Base-by-base conservation (phyloP, 2,797 vertebrate species). In the Lycodopsis pacificus region DNA sequence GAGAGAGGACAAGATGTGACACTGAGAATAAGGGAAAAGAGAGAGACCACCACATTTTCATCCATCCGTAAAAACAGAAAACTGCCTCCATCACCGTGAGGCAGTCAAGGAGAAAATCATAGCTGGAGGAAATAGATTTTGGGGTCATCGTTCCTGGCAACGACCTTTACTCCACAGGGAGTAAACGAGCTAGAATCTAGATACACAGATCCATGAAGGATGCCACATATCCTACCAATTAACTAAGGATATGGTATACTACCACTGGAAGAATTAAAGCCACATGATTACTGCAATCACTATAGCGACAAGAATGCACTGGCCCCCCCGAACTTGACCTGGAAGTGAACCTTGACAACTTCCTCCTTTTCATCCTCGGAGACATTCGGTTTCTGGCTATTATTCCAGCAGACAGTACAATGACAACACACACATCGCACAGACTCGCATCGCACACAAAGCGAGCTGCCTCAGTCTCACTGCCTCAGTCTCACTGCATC, bases 61-160 rank as follows among this genome's bases (percentile, higher is more conserved):
- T 20, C 61, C 90, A 93, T 84, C 93, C 88, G 81, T 92, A 95
- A 96, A 95, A 87, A 89, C 87, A 89, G 91, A 83, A 94, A 93
- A 95, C 81, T 89, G 79, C 86, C 85, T 91, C 87, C 91, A 93
- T 90, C 93, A 91, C 73, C 38, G 80, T 70, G 77, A 94, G 86
- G 92, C 93, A 95, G 94, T 87, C 92, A 93, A 93, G 93, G 81
- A 90, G 92, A 96, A 95, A 97, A 95, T 93, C 91, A 92, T 86
- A 87, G 87, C 84, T 72, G 81, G 65, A 66, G 82, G 95, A 92
- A 95, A 95, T 89, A 93, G 93, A 96, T 96, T 94, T 95, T 92
- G 86, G 93, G 88, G 87, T 93, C 93, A 87, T 65, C 76, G 71
- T 94, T 90, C 86, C 78, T 63, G 0, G 49, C 80, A 81, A 83